These are phyloP conservation scores for Entosphenus tridentatus DNA, from an alignment of 2,113 vertebrate species.

Conservation along the genomic window DNA sequence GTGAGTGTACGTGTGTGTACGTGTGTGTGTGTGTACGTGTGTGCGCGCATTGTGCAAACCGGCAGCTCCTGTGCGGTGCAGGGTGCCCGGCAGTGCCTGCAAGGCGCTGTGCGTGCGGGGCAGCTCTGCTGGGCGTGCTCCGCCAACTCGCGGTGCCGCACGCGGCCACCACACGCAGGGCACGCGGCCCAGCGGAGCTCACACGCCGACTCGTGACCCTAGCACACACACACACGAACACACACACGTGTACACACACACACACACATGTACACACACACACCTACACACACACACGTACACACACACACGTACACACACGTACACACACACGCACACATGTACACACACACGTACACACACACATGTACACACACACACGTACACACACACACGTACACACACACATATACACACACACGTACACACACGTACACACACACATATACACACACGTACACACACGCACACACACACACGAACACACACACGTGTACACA, in stretches of 20 bases:
- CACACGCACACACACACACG: not conserved
- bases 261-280: not conserved
- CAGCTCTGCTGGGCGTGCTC: not conserved
- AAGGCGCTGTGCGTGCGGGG: not conserved
- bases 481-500: not conserved
- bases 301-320: not conserved
- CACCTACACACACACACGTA: not conserved
- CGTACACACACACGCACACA: not conserved
- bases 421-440: not conserved
- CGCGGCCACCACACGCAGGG: too few relatives aligned
- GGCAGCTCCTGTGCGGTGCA: too few relatives aligned
- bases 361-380: not conserved
- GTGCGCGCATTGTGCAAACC: not conserved
- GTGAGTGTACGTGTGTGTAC: not conserved
- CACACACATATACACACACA: not conserved
- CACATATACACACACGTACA: not conserved
- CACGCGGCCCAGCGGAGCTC: too few relatives aligned
- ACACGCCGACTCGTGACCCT: too few relatives aligned
- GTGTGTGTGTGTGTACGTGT: not conserved
- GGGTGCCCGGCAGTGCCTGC: not conserved
- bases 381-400: slow-evolving; percentile 1
- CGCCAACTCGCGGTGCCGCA: too few relatives aligned
- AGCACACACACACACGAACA: not conserved
- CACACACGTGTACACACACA: not conserved
- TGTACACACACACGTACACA: not conserved